Percentiles rank a stretch among this genome's conserved stretches.
These are phyloP conservation scores for Alethe diademata DNA, from an alignment of 2,113 vertebrate species.

Conservation along the genomic window DNA sequence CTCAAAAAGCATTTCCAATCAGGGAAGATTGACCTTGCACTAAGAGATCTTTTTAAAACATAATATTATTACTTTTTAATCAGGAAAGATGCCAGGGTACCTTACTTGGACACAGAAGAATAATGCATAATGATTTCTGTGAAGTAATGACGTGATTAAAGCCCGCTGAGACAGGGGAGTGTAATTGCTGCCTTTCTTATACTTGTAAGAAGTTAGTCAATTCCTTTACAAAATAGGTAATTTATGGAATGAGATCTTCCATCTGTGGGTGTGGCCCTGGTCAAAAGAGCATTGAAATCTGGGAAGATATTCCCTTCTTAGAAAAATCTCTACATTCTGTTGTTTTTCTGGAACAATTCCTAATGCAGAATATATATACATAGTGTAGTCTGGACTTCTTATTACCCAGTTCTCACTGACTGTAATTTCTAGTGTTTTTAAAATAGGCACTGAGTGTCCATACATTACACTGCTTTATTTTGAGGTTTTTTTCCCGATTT, in stretches of 20 bases:
- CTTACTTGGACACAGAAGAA: neutral
- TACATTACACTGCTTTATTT: neutral
- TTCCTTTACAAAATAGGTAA: neutral
- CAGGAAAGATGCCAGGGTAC: neutral
- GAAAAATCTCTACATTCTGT: neutral
- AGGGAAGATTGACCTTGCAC: neutral
- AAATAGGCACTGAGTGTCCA: neutral
- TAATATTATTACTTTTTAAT: conserved; percentile 1
- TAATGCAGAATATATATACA: neutral
- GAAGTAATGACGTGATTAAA: neutral
- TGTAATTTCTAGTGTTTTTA: neutral
- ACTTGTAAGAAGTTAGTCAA: neutral
- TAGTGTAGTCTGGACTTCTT: neutral
- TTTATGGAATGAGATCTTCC: neutral
- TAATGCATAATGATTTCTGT: neutral
- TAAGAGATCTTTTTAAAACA: neutral
- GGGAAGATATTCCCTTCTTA: neutral
- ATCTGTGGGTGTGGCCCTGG: neutral
- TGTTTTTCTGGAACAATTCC: neutral
- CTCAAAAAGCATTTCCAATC: neutral
- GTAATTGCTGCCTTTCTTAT: neutral
- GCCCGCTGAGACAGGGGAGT: neutral
- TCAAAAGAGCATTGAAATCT: neutral
- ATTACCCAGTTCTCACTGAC: neutral
- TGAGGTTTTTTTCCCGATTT: neutral